phyloP scores from a whole-genome alignment of 1,140 invertebrate species.

The Amyelois transitella region DNA sequence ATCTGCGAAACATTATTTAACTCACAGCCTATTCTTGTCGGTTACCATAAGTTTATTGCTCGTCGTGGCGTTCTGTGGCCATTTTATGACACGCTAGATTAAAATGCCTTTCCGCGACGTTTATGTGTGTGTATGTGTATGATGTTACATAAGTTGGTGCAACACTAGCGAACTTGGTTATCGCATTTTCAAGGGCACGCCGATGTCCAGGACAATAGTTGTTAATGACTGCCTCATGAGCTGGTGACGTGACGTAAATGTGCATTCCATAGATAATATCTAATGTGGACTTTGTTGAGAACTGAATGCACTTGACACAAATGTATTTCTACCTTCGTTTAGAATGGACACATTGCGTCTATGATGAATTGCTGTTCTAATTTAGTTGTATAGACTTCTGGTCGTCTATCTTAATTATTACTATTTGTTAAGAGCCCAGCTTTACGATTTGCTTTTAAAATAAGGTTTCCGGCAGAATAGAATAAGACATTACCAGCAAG shows the following conservation, averaged over 20 bases:
- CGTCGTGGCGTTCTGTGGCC: not conserved
- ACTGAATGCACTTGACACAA: not conserved
- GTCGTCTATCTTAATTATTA: too few species aligned
- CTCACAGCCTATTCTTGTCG: not conserved
- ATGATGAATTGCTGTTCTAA: too few species aligned
- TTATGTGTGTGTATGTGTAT: not conserved
- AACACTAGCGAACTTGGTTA: conserved; percentile 35
- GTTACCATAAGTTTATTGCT: not conserved
- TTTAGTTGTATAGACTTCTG: too few species aligned
- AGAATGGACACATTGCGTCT: too few species aligned
- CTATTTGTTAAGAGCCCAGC: too few species aligned
- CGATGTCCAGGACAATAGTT: conserved; percentile 30
- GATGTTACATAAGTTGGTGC: conserved; percentile 8
- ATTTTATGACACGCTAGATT: conserved; percentile 1
- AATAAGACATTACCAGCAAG: too few species aligned
- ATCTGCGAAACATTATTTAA: not conserved
- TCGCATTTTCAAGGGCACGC: conserved; percentile 47
- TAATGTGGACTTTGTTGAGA: not conserved
- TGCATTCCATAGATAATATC: conserved; percentile 36
- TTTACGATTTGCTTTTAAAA: too few species aligned
- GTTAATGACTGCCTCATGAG: conserved; percentile 32
- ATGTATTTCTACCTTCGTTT: too few species aligned
- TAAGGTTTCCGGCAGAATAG: too few species aligned
- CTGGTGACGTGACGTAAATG: conserved; percentile 16
- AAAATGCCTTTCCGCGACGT: not conserved